Evolutionary conservation across 2,888 invertebrate species (phyloP), one percentile per base, ranked within the genome.

Genomic region (Tipula confusa): DNA sequence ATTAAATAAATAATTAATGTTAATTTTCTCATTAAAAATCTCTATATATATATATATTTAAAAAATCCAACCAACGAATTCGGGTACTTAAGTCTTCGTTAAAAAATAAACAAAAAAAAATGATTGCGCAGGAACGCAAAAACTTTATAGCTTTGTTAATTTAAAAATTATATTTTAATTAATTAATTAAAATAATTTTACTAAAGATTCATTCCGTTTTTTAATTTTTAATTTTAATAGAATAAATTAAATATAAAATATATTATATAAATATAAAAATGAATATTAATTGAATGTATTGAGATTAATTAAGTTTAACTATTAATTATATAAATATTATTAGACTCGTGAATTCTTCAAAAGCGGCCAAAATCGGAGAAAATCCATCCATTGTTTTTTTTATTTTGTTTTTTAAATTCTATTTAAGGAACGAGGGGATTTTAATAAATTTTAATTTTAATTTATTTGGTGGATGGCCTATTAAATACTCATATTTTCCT

Each of bases 31-130:
- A 82, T 82, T 82, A 38, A 36, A 33, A 38, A 82, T 24, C 5
- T 82, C 38, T 82, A 82, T 24, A 82, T 38, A n/a, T n/a, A n/a
- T n/a, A n/a, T n/a, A n/a, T n/a, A n/a, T n/a, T n/a, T 36, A 43
- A 38, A 38, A 38, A 82, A 82, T 28, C 11, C 28, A 82, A 36
- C 38, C 38, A 82, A 82, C 82, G 82, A 82, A 82, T 33, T 33
- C 36, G 80, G 36, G 82, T 82, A 82, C 82, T 82, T 82, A 82
- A 82, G 36, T 82, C n/a, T 82, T 82, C 36, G 36, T 36, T 82
- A 24, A 82, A 82, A 82, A 82, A 82, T 38, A 38, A 82, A 36
- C 33, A 38, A 38, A 38, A n/a, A n/a, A n/a, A n/a, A 36, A 24
- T 24, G 38, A 38, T 64, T 29, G 80, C 80, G 80, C 80, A 29